Evolutionary conservation across 2,797 vertebrate genomes (phyloP).

Genomic region (Champsocephalus esox): DNA sequence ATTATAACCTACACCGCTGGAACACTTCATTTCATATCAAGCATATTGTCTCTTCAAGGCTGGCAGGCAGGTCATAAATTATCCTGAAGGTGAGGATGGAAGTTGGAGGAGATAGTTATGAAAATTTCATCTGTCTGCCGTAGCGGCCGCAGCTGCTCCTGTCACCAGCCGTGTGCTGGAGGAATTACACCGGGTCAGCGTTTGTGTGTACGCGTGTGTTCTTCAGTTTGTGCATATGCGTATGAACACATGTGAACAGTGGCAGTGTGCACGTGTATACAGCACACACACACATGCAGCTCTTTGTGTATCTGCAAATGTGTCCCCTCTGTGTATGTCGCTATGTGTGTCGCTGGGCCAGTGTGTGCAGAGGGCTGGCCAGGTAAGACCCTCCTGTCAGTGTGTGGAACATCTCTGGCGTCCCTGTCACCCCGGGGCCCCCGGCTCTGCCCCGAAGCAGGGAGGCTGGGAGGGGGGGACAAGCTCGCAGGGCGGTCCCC

Average conservation of each 20-base stretch:
- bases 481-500: conserved; percentile 88
- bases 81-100: conserved; percentile 98
- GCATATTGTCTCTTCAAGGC: conserved; percentile 99
- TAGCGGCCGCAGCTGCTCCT: conserved; percentile 98
- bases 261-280: conserved; percentile 31
- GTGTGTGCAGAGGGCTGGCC: conserved; percentile 83
- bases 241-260: conserved; percentile 53
- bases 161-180: conserved; percentile 91
- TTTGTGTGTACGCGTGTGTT: conserved; percentile 47
- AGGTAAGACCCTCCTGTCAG: conserved; percentile 90
- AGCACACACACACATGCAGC: conserved; percentile 21
- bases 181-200: conserved; percentile 91
- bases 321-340: conserved; percentile 24
- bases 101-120: conserved; percentile 99
- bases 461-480: conserved; percentile 82
- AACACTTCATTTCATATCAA: conserved; percentile 98
- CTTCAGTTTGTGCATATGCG: conserved; percentile 36
- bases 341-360: conserved; percentile 50
- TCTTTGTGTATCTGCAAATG: conserved; percentile 42
- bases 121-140: conserved; percentile 99
- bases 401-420: conserved; percentile 89
- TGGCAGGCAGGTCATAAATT: conserved; percentile 98
- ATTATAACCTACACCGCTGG: conserved; percentile 98
- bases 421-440: conserved; percentile 89
- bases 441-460: conserved; percentile 82